Evolutionary conservation across 2,797 vertebrate genomes (phyloP).

Genomic region (Acipenser transmontanus): DNA sequence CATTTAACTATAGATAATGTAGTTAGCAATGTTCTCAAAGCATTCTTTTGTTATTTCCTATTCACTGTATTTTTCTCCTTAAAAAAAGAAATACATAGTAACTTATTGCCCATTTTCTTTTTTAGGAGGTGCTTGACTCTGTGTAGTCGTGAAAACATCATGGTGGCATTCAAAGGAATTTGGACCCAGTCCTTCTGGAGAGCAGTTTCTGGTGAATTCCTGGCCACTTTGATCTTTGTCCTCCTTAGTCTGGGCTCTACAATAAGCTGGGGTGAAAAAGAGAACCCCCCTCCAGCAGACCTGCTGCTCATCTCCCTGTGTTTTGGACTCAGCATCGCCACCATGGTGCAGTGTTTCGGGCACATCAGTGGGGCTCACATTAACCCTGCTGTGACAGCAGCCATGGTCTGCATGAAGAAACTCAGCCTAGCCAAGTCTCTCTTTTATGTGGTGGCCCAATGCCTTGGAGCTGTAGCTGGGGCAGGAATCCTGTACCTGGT

Average conservation of each 20-base stretch:
- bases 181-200: slow-evolving; percentile 95
- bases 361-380: slow-evolving; percentile 93
- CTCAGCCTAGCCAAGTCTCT: slow-evolving; percentile 83
- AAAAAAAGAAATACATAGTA: no score
- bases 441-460: slow-evolving; percentile 86
- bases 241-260: slow-evolving; percentile 86
- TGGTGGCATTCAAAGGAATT: slow-evolving; percentile 89
- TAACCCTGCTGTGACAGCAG: slow-evolving; percentile 85
- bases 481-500: slow-evolving; percentile 80
- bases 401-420: slow-evolving; percentile 84
- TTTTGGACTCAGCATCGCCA: slow-evolving; percentile 91
- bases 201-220: slow-evolving; percentile 81
- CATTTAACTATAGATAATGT: no score
- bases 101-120: slow-evolving; percentile 12
- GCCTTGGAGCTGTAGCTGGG: slow-evolving; percentile 78
- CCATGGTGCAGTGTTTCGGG: slow-evolving; percentile 89
- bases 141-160: slow-evolving; percentile 68
- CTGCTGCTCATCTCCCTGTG: slow-evolving; percentile 88
- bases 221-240: slow-evolving; percentile 87
- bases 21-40: not conserved
- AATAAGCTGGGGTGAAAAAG: slow-evolving; percentile 75
- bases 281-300: slow-evolving; percentile 71
- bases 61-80: no score
- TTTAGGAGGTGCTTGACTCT: slow-evolving; percentile 73
- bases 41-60: not conserved